Conservation (phyloP, 2,113 vertebrate genomes). For the Serilophus lunatus region DNA sequence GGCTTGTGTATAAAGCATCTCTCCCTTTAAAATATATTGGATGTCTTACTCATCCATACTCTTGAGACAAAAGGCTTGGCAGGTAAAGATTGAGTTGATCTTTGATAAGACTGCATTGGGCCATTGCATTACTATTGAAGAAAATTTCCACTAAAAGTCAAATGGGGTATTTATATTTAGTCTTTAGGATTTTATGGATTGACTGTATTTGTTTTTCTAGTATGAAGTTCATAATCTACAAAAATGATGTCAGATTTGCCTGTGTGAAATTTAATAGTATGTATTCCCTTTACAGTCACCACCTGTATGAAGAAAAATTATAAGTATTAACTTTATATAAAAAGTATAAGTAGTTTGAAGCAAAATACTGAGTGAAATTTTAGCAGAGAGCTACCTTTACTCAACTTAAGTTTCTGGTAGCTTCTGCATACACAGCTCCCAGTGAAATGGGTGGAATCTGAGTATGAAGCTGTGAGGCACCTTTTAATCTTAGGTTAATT, state of each 20-base stretch:
- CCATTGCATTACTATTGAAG: not conserved
- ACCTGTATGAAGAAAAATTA: not conserved
- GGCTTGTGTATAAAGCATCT: not conserved
- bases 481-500: not conserved
- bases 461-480: not conserved
- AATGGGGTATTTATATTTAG: not conserved
- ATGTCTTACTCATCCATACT: not conserved
- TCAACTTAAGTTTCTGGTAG: not conserved
- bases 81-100: not conserved
- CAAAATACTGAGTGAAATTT: not conserved
- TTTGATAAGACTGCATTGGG: not conserved
- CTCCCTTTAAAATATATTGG: not conserved
- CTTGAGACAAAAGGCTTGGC: not conserved
- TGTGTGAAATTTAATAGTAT: not conserved
- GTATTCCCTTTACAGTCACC: not conserved
- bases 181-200: not conserved
- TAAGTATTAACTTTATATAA: not conserved
- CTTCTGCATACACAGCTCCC: not conserved
- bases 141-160: not conserved
- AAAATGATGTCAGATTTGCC: not conserved
- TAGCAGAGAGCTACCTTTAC: not conserved
- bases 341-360: not conserved
- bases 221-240: not conserved
- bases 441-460: not conserved
- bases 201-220: not conserved